phyloP scores from a whole-genome alignment of 2,113 vertebrate genomes.

The Chaetodon auriga region DNA sequence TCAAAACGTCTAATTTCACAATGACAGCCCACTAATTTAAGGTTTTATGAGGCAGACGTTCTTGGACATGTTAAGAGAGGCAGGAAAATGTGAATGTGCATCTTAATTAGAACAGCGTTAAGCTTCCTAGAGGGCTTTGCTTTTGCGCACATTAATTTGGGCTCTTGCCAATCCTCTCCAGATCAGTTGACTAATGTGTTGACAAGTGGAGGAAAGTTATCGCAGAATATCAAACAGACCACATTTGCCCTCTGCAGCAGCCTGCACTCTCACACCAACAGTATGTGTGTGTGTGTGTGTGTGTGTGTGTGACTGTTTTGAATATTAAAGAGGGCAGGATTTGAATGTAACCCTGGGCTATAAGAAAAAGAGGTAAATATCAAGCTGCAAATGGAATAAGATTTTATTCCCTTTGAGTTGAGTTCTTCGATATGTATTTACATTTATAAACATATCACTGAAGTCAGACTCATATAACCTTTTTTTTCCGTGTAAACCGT shows the following conservation, averaged over 20 bases:
- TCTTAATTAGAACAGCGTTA: slow-evolving; percentile 76
- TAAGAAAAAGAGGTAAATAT: slow-evolving; percentile 15
- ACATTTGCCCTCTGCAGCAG: slow-evolving; percentile 60
- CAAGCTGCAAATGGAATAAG: not conserved
- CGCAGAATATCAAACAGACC: slow-evolving; percentile 66
- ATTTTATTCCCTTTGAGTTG: not conserved
- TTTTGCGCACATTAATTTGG: slow-evolving; percentile 78
- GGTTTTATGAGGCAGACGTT: slow-evolving; percentile 35
- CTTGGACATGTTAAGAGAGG: slow-evolving; percentile 46
- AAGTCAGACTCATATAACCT: slow-evolving; percentile 19
- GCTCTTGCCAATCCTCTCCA: slow-evolving; percentile 75
- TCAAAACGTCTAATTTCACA: slow-evolving; percentile 15
- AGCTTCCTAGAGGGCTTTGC: slow-evolving; percentile 77
- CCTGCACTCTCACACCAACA: slow-evolving; percentile 1
- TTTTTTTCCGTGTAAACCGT: slow-evolving; percentile 34
- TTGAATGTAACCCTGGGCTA: slow-evolving; percentile 40
- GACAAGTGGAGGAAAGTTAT: slow-evolving; percentile 75
- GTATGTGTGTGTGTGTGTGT: not conserved
- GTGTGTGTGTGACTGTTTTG: slow-evolving; percentile 8
- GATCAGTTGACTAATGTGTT: slow-evolving; percentile 76
- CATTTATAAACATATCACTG: slow-evolving; percentile 22
- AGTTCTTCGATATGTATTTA: slow-evolving; percentile 24
- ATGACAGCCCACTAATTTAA: slow-evolving; percentile 33
- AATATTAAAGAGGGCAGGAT: slow-evolving; percentile 61
- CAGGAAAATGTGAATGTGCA: slow-evolving; percentile 72